These are phyloP conservation scores for Sylvilagus floridanus DNA, from an alignment of 2,797 vertebrate genomes.

Conservation along the genomic window DNA sequence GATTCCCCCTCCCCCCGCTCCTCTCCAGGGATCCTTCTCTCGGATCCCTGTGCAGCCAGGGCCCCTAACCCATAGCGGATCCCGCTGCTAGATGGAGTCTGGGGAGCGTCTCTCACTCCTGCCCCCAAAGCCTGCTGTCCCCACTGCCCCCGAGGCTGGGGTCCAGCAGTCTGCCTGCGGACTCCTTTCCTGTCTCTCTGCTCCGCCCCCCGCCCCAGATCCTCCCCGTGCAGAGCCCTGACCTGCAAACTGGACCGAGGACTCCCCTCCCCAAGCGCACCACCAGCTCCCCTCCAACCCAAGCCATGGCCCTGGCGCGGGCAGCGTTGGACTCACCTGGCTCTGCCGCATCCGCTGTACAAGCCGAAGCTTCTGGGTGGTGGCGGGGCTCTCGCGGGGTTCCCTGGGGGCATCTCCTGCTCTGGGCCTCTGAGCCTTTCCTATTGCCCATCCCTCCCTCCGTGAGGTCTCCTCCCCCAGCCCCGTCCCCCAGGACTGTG, in stretches of 20 bases:
- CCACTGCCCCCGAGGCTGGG: accelerated
- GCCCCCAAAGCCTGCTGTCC: accelerated
- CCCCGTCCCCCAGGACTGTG: accelerated
- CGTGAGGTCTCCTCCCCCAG: neutral
- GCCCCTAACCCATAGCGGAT: neutral
- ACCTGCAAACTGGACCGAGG: neutral
- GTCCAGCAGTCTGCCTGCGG: accelerated
- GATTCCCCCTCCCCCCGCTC: neutral
- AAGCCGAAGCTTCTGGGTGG: accelerated
- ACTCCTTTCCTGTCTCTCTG: neutral
- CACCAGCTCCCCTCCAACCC: neutral
- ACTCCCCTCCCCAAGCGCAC: neutral
- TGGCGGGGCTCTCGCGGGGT: too few relatives aligned
- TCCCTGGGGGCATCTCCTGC: neutral
- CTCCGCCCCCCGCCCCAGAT: accelerated
- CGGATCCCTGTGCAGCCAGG: accelerated
- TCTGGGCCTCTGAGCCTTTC: neutral
- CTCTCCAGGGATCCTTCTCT: neutral
- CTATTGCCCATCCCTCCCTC: accelerated
- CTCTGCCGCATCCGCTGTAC: neutral
- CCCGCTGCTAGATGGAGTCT: neutral
- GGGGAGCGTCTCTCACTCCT: accelerated
- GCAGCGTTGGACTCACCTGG: neutral
- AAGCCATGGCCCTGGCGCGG: accelerated
- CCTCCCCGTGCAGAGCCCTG: neutral